phyloP scores from a whole-genome alignment of 2,888 invertebrate genomes.

The Netelia inedita region DNA sequence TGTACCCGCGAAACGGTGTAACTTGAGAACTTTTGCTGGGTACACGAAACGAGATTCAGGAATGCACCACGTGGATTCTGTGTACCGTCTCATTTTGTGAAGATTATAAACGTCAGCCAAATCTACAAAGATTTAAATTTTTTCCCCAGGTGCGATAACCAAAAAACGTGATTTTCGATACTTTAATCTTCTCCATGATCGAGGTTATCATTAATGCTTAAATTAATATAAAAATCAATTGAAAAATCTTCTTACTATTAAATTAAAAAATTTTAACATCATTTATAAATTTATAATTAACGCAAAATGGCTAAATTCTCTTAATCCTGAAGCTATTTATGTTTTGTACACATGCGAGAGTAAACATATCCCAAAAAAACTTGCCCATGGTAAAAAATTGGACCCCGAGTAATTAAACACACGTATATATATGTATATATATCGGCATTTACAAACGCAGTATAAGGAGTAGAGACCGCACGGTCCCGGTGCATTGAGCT shows the following conservation, averaged over 20 bases:
- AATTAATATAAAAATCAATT: too few relatives aligned
- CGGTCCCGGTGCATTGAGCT: slow-evolving; percentile 80
- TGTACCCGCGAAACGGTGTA: slow-evolving; percentile 42
- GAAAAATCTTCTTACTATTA: too few relatives aligned
- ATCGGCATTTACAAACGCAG: slow-evolving; percentile 51
- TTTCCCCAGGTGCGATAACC: background rate
- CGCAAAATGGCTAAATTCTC: too few relatives aligned
- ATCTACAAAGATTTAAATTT: slow-evolving; percentile 3
- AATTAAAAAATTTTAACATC: too few relatives aligned
- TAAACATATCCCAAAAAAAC: background rate
- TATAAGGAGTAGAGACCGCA: slow-evolving; percentile 62
- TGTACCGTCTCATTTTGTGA: slow-evolving; percentile 15
- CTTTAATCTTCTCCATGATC: background rate
- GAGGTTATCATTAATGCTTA: background rate
- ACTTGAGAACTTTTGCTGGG: slow-evolving; percentile 43
- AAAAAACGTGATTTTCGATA: background rate
- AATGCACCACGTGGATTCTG: slow-evolving; percentile 17
- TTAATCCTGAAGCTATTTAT: too few relatives aligned
- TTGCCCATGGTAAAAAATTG: background rate
- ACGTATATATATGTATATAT: slow-evolving; percentile 24
- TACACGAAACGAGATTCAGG: slow-evolving; percentile 44
- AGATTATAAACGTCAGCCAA: slow-evolving; percentile 2
- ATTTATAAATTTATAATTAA: too few relatives aligned
- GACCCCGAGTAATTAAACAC: background rate
- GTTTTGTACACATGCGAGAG: background rate